A percentile compares a stretch with the other conserved stretches of the same genome.
Conservation (phyloP, 2,113 vertebrate species). For the Erythrolamprus reginae region DNA sequence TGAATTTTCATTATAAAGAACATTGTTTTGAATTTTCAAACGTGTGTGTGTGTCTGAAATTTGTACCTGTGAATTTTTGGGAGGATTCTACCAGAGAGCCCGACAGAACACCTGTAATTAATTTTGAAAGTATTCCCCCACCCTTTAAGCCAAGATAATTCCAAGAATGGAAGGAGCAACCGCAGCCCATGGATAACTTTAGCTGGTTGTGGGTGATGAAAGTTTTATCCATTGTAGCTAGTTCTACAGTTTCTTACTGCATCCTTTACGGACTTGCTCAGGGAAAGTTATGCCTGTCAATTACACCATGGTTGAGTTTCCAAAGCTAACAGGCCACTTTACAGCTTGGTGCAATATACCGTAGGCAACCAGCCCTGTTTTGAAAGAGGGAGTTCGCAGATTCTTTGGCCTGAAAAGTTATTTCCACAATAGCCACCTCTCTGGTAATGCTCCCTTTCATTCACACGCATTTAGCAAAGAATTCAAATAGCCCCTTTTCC, state of each 20-base stretch:
- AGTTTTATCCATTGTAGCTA: neutral
- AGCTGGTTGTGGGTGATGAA: neutral
- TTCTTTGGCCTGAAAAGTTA: neutral
- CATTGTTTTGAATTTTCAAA: too few relatives aligned
- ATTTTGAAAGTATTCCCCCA: neutral
- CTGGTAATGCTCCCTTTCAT: neutral
- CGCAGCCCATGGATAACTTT: neutral
- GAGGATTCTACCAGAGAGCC: too few relatives aligned
- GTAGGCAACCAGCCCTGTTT: neutral
- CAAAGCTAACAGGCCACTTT: neutral
- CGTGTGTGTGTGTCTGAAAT: too few relatives aligned
- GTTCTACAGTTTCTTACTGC: neutral
- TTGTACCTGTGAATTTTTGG: too few relatives aligned
- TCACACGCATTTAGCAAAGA: neutral
- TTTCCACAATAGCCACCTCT: neutral
- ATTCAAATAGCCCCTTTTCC: neutral
- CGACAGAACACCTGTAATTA: neutral
- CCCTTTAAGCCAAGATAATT: neutral
- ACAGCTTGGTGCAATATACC: neutral
- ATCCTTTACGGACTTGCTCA: neutral
- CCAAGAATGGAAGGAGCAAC: neutral
- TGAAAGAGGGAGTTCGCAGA: neutral
- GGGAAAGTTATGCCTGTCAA: neutral
- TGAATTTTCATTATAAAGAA: too few relatives aligned
- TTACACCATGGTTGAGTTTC: neutral